Evolutionary conservation across 2,113 vertebrate genomes (phyloP).

Genomic region (Alligator mississippiensis): DNA sequence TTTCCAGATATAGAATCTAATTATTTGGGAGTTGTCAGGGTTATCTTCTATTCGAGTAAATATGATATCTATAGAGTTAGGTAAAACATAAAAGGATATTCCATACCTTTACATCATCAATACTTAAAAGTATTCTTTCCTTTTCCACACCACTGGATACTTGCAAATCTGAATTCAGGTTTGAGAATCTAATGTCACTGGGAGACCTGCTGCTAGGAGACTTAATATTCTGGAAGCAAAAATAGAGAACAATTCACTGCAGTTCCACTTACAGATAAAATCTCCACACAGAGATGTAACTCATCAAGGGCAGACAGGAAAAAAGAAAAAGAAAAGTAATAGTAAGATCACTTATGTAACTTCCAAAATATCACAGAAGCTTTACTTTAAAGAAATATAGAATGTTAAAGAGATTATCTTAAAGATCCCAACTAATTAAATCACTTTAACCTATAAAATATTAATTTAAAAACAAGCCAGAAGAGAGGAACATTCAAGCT

Average conservation of each 20-base stretch:
- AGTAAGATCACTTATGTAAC: neutral
- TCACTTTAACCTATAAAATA: neutral
- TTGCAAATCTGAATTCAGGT: neutral
- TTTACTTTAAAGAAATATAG: neutral
- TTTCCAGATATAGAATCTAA: too few relatives aligned
- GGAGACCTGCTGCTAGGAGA: neutral
- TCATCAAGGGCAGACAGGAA: neutral
- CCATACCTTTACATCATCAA: conserved; percentile 84
- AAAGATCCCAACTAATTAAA: neutral
- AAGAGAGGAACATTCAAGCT: neutral
- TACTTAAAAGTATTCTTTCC: conserved; percentile 82
- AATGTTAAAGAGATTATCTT: neutral
- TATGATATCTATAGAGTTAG: neutral
- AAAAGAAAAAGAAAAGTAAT: neutral
- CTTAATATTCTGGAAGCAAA: neutral
- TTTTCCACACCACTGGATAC: neutral
- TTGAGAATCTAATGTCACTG: neutral
- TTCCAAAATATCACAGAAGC: neutral
- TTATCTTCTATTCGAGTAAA: too few relatives aligned
- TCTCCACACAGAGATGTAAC: neutral
- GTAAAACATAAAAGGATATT: neutral
- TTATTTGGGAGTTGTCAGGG: too few relatives aligned
- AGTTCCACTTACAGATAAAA: neutral
- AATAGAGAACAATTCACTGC: neutral
- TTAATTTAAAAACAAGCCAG: neutral